phyloP scores from a whole-genome alignment of 2,113 vertebrate genomes.

The Aegithalos caudatus region DNA sequence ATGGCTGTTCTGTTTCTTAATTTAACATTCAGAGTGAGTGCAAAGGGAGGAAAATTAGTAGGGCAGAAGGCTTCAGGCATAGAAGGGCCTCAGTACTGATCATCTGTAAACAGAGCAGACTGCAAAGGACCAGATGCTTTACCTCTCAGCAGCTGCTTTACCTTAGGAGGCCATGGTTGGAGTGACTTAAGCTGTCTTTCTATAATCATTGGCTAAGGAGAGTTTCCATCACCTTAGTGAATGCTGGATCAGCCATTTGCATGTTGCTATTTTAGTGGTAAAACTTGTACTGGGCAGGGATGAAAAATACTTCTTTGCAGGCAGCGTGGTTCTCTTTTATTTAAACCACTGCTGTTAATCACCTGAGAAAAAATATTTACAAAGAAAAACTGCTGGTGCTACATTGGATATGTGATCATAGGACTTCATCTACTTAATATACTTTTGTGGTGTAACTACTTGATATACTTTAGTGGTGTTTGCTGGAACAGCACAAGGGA shows the following conservation, averaged over 20 bases:
- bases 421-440: too few relatives aligned
- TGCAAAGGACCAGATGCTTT: neutral
- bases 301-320: neutral
- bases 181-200: neutral
- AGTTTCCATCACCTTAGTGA: neutral
- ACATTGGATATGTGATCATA: neutral
- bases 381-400: neutral
- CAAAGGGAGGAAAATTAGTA: neutral
- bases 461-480: neutral
- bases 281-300: neutral
- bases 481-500: neutral
- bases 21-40: neutral
- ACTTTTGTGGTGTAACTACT: too few relatives aligned
- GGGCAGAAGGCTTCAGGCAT: neutral
- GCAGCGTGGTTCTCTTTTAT: accelerated
- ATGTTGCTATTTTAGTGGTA: neutral
- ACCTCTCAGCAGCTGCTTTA: neutral
- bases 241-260: neutral
- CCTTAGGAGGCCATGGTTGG: neutral
- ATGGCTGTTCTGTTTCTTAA: neutral
- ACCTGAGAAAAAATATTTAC: neutral
- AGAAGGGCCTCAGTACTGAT: neutral
- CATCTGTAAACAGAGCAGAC: neutral
- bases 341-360: neutral
- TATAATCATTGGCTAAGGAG: neutral